These are phyloP conservation scores for Microcaecilia unicolor DNA, from an alignment of 2,797 vertebrate genomes.

Conservation along the genomic window DNA sequence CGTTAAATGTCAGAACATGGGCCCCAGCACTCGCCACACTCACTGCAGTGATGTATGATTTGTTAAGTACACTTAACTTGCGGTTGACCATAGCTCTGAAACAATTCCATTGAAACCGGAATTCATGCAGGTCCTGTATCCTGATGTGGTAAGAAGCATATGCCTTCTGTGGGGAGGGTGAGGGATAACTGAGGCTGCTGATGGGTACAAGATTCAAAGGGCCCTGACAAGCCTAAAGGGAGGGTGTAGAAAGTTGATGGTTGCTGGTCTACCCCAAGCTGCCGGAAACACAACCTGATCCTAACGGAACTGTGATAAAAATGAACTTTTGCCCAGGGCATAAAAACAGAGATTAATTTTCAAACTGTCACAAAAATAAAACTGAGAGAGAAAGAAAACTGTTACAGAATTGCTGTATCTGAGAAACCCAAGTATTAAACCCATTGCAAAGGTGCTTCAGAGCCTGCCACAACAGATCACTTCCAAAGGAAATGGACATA, in stretches of 20 bases:
- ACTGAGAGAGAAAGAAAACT: too few relatives aligned
- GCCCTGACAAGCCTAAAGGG: constrained; percentile 10
- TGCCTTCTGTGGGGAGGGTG: constrained; percentile 27
- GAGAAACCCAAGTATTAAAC: background rate
- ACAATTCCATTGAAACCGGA: constrained; percentile 93
- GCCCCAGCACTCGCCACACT: constrained; percentile 39
- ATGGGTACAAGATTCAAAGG: constrained; percentile 23
- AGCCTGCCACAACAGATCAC: too few relatives aligned
- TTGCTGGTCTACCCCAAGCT: constrained; percentile 8
- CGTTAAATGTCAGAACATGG: constrained; percentile 57
- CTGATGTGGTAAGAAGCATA: constrained; percentile 88
- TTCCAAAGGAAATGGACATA: too few relatives aligned
- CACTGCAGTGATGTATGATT: constrained; percentile 62
- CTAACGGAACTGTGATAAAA: constrained; percentile 66
- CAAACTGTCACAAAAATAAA: constrained; percentile 49
- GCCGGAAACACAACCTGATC: constrained; percentile 62
- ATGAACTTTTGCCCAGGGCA: constrained; percentile 54
- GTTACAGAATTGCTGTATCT: too few relatives aligned
- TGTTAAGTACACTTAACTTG: constrained; percentile 71
- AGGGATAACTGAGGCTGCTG: constrained; percentile 29
- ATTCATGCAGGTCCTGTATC: constrained; percentile 94
- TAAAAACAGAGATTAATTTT: constrained; percentile 49
- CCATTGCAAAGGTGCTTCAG: background rate
- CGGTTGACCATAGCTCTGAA: constrained; percentile 88
- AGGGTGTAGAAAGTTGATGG: constrained; percentile 3